Evolutionary conservation across 1,140 invertebrate genomes (phyloP).

Genomic region (Pogonus chalceus): DNA sequence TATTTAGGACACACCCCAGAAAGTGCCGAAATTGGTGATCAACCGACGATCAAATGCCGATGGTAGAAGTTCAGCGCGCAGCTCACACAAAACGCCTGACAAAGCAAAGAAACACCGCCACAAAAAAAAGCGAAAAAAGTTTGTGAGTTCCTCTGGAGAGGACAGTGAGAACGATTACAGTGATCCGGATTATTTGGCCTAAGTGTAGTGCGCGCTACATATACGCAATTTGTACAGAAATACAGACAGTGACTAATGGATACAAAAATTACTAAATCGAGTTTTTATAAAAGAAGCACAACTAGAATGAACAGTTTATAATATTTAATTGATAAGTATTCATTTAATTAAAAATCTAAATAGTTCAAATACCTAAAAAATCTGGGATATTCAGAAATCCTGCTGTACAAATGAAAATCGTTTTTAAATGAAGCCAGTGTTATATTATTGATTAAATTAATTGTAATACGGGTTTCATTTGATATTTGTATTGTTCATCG

Average conservation of each 20-base stretch:
- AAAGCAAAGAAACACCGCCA: constrained; percentile 56
- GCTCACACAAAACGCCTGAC: constrained; percentile 45
- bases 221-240: neutral
- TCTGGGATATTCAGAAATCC: neutral
- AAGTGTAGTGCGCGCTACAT: constrained; percentile 11
- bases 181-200: constrained; percentile 57
- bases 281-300: constrained; percentile 7
- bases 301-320: neutral
- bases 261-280: neutral
- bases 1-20: constrained; percentile 30
- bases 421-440: neutral
- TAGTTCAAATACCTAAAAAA: constrained; percentile 5
- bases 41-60: constrained; percentile 35
- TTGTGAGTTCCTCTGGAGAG: constrained; percentile 45
- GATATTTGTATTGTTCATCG: neutral
- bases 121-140: constrained; percentile 54
- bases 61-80: constrained; percentile 39
- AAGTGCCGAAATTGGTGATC: constrained; percentile 40
- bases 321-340: neutral
- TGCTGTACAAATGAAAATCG: neutral
- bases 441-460: neutral
- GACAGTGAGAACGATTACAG: constrained; percentile 56
- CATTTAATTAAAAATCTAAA: constrained; percentile 2
- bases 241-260: neutral
- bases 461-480: neutral